Percentiles rank a stretch among this genome's conserved stretches.
Conservation (phyloP, 2,113 vertebrate genomes). For the Malurus alboscapulatus region DNA sequence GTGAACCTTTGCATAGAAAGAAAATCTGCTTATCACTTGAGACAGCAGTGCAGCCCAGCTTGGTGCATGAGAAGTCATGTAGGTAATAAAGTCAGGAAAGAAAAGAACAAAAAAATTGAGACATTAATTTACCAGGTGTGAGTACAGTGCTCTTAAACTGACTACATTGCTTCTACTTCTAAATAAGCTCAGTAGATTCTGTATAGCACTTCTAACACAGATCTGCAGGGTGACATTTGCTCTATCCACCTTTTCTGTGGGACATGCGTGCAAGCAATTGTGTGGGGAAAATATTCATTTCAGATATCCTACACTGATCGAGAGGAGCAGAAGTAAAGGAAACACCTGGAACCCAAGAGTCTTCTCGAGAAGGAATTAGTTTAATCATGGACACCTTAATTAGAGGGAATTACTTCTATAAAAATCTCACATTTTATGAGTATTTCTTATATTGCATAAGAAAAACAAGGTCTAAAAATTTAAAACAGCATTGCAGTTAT, state of each 20-base stretch:
- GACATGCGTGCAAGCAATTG: background rate
- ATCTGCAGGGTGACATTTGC: background rate
- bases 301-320: background rate
- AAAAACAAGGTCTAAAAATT: constrained; percentile 9
- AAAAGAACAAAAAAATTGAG: background rate
- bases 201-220: background rate
- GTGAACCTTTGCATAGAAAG: background rate
- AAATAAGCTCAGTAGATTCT: background rate
- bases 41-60: background rate
- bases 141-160: background rate
- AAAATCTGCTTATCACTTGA: accelerated
- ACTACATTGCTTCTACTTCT: background rate
- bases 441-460: background rate
- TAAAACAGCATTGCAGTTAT: constrained; percentile 4
- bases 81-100: background rate
- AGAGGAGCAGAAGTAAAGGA: background rate
- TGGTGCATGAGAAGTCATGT: accelerated
- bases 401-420: background rate
- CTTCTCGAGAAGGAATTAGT: background rate
- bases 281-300: background rate
- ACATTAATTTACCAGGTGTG: background rate
- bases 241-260: background rate
- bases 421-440: background rate
- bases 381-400: background rate
- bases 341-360: background rate